Percentiles rank a stretch among this genome's conserved stretches.
phyloP scores from a whole-genome alignment of 2,797 vertebrate genomes.

The Myripristis jacobus region DNA sequence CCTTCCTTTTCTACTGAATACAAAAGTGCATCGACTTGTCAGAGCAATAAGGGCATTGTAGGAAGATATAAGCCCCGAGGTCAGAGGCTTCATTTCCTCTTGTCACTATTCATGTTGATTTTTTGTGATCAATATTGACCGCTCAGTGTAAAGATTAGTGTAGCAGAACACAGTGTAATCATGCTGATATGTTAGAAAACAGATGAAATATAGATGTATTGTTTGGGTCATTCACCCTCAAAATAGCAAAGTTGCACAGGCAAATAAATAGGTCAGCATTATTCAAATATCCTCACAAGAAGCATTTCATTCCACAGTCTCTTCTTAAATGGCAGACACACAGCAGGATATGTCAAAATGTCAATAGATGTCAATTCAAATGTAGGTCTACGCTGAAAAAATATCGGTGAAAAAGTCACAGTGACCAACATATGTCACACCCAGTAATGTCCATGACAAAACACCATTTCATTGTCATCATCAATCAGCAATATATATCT shows the following conservation, averaged over 20 bases:
- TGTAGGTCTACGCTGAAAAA: neutral
- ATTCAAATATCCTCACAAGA: neutral
- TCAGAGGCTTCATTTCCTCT: slow-evolving; percentile 2
- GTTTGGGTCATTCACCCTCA: neutral
- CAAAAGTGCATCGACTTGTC: too few relatives aligned
- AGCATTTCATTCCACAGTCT: neutral
- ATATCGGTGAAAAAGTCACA: too few relatives aligned
- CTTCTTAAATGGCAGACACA: neutral
- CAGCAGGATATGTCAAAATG: neutral
- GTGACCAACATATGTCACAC: too few relatives aligned
- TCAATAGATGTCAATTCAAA: neutral
- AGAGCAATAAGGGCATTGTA: neutral
- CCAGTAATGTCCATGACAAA: too few relatives aligned
- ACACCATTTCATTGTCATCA: too few relatives aligned
- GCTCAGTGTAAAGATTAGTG: neutral
- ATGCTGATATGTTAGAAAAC: neutral
- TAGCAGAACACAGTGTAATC: slow-evolving; percentile 1
- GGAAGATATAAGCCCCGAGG: neutral
- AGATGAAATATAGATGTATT: neutral
- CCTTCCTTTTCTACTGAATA: neutral
- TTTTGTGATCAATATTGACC: slow-evolving; percentile 25
- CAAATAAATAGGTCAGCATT: slow-evolving; percentile 5
- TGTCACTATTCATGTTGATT: slow-evolving; percentile 1
- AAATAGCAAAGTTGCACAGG: slow-evolving; percentile 13
- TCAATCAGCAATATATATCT: too few relatives aligned